Evolutionary conservation across 1,140 invertebrate genomes (phyloP), one percentile per base, ranked within the genome.

Genomic region (Dryas iulia): DNA sequence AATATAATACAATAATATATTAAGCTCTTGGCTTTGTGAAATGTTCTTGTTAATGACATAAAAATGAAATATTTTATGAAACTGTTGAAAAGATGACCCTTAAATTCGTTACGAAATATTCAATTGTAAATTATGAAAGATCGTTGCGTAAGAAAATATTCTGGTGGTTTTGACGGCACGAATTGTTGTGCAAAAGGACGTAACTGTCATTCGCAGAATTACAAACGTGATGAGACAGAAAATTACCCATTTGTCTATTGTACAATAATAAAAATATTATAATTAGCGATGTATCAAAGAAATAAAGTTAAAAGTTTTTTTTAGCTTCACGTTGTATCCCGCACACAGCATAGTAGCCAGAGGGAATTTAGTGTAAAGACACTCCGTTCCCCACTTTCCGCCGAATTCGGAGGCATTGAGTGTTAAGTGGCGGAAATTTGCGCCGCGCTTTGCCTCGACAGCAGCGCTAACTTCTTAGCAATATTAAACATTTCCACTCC

Each of bases 201-300:
- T 74, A 57, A 72, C 69, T 61, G 76, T 69, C 47, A 61, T 81
- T 78, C 78, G 74, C 72, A 77, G 80, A 75, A 84, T 81, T 81
- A 81, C 73, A 66, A 47, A 60, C 60, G 77, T 72, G 78, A 79
- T 83, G 81, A 81, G 79, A 77, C 69, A 78, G 72, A 71, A 81
- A 85, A 84, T 85, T 87, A 77, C 77, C 78, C 78, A 77, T 84
- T 84, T 83, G 71, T 81, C 66, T 82, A 67, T 73, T 72, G 71
- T n/a, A 18, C 14, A 62, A 58, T 57, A 58, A 64, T 57, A 58
- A 64, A 64, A 56, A 11, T 54, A 47, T 10, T 21, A 47, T 18
- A 47, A 11, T 18, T 14, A 7, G 4, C 33, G 6, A n/a, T n/a
- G 33, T 35, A 14, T 47, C 0, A 47, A 10, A 21, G 18, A 3